Conservation (phyloP, 2,888 invertebrate genomes). For the Nomada hirtipes region DNA sequence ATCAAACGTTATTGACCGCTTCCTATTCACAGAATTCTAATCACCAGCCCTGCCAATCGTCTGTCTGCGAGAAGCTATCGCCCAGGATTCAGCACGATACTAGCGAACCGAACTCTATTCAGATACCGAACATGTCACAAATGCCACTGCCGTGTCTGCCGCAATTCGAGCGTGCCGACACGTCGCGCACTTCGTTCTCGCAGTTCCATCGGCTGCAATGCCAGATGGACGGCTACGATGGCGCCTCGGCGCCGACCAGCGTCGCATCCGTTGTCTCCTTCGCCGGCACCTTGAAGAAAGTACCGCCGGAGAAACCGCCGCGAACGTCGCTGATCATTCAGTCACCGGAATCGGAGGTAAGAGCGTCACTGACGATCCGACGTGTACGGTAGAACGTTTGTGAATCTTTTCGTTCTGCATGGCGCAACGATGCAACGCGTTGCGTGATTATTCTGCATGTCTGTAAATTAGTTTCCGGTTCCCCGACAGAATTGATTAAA, state of each 20-base stretch:
- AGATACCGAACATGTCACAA: constrained; percentile 79
- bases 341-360: constrained; percentile 83
- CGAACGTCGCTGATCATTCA: constrained; percentile 82
- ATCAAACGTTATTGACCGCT: constrained; percentile 74
- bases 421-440: neutral
- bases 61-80: constrained; percentile 78
- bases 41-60: constrained; percentile 73
- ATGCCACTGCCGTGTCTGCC: constrained; percentile 79
- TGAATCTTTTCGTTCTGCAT: constrained; percentile 8
- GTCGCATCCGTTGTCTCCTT: constrained; percentile 67
- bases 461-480: neutral
- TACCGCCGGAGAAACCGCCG: constrained; percentile 83
- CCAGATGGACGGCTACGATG: constrained; percentile 72
- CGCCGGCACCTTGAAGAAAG: constrained; percentile 82
- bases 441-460: neutral
- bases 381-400: neutral
- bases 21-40: constrained; percentile 65
- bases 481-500: neutral
- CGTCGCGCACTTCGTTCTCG: constrained; percentile 75
- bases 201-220: constrained; percentile 79
- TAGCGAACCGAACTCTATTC: constrained; percentile 71
- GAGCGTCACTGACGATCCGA: neutral
- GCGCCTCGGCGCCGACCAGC: constrained; percentile 41
- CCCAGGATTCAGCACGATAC: constrained; percentile 78
- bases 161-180: constrained; percentile 79